Evolutionary conservation across 2,888 invertebrate species (phyloP).

Genomic region (Scaptomyza tumidula): DNA sequence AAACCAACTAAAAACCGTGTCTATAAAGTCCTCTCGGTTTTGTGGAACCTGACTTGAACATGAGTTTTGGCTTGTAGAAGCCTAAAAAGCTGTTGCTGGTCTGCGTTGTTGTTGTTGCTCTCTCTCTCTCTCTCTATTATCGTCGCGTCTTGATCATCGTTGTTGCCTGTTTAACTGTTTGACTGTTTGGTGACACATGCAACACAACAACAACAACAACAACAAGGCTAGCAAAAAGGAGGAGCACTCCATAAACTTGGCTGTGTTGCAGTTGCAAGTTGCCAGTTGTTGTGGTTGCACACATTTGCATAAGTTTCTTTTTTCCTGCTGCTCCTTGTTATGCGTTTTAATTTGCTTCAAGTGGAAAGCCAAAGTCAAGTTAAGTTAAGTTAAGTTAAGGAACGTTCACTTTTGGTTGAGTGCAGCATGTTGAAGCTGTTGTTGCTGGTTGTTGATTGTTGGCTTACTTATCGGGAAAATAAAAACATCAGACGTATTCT

Average conservation of each 20-base stretch:
- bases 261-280: constrained; percentile 40
- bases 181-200: constrained; percentile 75
- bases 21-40: constrained; percentile 35
- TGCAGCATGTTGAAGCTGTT: not conserved
- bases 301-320: constrained; percentile 76
- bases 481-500: constrained; percentile 64
- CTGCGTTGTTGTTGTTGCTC: constrained; percentile 4
- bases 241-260: constrained; percentile 65
- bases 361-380: constrained; percentile 44
- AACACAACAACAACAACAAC: no score
- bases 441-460: not conserved
- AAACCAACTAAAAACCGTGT: constrained; percentile 3
- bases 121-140: constrained; percentile 62
- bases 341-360: constrained; percentile 62
- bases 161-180: constrained; percentile 65
- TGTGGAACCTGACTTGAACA: constrained; percentile 31
- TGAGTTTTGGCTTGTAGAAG: constrained; percentile 49
- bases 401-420: constrained; percentile 36
- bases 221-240: constrained; percentile 39
- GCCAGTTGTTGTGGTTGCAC: constrained; percentile 25
- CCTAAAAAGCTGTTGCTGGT: constrained; percentile 17
- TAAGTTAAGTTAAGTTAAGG: constrained; percentile 33
- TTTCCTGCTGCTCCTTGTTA: constrained; percentile 31
- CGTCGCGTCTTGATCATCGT: constrained; percentile 62
- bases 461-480: constrained; percentile 61